A percentile compares a stretch with the other conserved stretches of the same genome.
Evolutionary conservation across 2,113 vertebrate genomes (phyloP).

Genomic region (Ranitomeya variabilis): DNA sequence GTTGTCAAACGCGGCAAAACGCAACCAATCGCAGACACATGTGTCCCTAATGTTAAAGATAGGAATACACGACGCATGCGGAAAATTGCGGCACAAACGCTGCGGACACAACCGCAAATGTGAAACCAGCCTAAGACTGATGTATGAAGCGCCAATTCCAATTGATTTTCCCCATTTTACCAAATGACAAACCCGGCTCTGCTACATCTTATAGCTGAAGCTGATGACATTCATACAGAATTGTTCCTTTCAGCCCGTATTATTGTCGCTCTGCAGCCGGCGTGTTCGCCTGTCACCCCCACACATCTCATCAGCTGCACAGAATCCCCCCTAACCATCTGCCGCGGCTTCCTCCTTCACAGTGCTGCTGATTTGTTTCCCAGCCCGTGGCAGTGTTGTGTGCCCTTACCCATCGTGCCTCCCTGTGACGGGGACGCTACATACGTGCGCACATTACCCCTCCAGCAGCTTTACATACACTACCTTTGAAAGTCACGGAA

Average conservation of each 20-base stretch:
- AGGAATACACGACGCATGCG: too few relatives aligned
- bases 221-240: neutral
- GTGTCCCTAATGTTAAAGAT: too few relatives aligned
- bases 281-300: conserved; percentile 7
- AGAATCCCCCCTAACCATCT: conserved; percentile 23
- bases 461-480: neutral
- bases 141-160: too few relatives aligned
- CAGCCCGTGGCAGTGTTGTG: conserved; percentile 31
- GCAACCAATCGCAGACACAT: too few relatives aligned
- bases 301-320: neutral
- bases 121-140: too few relatives aligned
- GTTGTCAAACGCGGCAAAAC: too few relatives aligned
- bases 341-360: neutral
- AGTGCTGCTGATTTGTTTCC: conserved; percentile 13
- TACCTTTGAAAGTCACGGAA: conserved; percentile 49
- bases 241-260: neutral
- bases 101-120: too few relatives aligned
- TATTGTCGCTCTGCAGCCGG: neutral
- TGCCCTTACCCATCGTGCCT: conserved; percentile 21
- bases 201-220: neutral
- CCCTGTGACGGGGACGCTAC: neutral
- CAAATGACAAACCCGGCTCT: neutral
- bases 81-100: too few relatives aligned
- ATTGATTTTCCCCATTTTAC: neutral
- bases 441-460: conserved; percentile 19